Evolutionary conservation across 1,140 invertebrate genomes (phyloP).

Genomic region (Berghia stephanieae): DNA sequence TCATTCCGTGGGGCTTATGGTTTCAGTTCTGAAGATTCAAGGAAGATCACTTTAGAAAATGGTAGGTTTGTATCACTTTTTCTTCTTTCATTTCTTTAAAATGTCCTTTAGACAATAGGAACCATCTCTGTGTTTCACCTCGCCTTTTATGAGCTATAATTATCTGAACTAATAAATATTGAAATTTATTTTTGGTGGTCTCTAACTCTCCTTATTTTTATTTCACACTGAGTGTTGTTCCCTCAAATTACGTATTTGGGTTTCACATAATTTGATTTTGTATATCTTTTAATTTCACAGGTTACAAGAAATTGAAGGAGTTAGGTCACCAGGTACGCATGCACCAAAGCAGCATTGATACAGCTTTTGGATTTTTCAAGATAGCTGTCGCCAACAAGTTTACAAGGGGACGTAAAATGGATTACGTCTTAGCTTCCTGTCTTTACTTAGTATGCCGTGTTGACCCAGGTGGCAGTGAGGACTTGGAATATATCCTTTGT

Average conservation of each 20-base stretch:
- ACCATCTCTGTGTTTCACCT: not conserved
- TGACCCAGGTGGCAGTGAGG: slow-evolving; percentile 69
- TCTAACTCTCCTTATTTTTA: not conserved
- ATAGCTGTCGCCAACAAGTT: slow-evolving; percentile 83
- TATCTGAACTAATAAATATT: too few species aligned
- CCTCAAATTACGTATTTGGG: too few species aligned
- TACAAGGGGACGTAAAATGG: slow-evolving; percentile 88
- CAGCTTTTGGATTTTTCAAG: slow-evolving; percentile 95
- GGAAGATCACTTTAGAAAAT: slow-evolving; percentile 88
- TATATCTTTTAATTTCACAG: slow-evolving; percentile 42
- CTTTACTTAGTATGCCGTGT: slow-evolving; percentile 96
- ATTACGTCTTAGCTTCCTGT: slow-evolving; percentile 95
- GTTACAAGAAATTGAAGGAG: slow-evolving; percentile 60
- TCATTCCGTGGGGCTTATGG: slow-evolving; percentile 74
- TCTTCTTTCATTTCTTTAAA: not conserved
- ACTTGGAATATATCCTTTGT: slow-evolving; percentile 33
- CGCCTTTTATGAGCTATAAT: not conserved
- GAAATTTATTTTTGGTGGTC: not conserved
- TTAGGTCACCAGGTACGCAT: slow-evolving; percentile 71
- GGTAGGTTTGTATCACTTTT: slow-evolving; percentile 68
- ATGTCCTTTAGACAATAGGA: not conserved
- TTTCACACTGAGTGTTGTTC: too few species aligned
- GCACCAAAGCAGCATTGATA: slow-evolving; percentile 91
- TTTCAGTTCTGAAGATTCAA: slow-evolving; percentile 81
- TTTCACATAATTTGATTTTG: too few species aligned